Base-by-base conservation (phyloP, 2,113 vertebrate genomes). In the Caloenas nicobarica region DNA sequence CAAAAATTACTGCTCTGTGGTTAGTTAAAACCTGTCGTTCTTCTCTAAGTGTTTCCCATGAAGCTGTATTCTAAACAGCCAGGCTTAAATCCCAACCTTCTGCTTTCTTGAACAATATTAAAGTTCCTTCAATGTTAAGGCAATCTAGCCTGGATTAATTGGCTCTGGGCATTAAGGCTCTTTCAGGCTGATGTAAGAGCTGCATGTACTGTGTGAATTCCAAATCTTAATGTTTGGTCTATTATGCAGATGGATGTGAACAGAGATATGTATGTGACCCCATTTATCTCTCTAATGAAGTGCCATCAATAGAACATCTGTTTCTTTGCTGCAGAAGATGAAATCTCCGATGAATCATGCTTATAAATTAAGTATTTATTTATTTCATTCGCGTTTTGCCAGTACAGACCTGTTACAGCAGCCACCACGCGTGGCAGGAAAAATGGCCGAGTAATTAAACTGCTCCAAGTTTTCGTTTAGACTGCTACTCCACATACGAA, bases 241-340 rank as follows among this genome's bases (percentile, higher is more conserved):
- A 9, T 95, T 96, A 89, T 81, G 87, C 95, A 96, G 96, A 96
- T 95, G 87, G 87, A 96, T 97, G 96, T 80, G 96, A 94, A 64
- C 28, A 82, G 96, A 93, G 91, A 93, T 94, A 94, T 31, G 70
- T 80, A 56, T 95, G 94, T 96, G 96, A 96, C 96, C 94, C 94
- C 96, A 95, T 97, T 96, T 96, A 96, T 96, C 93, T 95, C 92
- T 83, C 94, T 97, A 96, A 97, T 96, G 96, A 96, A 97, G 95
- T 94, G 93, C 93, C 95, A 93, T 96, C 96, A 96, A 74, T 96
- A 60, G 96, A 97, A 96, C 96, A 97, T 92, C 97, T 97, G 97
- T 91, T 97, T 96, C 94, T 81, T 95, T 71, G 87, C 96, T 50
- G 64, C 68, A 91, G 95, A 92, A 96, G 95, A 96, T 95, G 94